A percentile compares a stretch with the other conserved stretches of the same genome.
These are phyloP conservation scores for Therioaphis trifolii DNA, from an alignment of 2,888 invertebrate species.

Conservation along the genomic window DNA sequence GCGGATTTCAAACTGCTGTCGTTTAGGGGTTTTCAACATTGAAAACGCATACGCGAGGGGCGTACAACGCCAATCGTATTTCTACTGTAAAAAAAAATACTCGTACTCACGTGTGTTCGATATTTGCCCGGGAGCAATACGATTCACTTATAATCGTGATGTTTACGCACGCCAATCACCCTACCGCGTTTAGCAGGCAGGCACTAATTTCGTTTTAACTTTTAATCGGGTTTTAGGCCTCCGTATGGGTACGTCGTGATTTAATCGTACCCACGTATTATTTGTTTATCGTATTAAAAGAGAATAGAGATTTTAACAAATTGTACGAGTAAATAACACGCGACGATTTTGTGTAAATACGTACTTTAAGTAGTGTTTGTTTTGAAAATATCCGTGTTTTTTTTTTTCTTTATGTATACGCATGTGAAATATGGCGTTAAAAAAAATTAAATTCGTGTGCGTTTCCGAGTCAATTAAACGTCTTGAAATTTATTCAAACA, in stretches of 20 bases:
- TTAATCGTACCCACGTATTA: too few relatives aligned
- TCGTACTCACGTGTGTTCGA: too few relatives aligned
- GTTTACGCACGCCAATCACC: too few relatives aligned
- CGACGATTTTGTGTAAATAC: background rate
- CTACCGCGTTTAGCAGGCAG: too few relatives aligned
- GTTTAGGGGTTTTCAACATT: too few relatives aligned
- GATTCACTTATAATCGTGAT: too few relatives aligned
- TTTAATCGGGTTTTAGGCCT: background rate
- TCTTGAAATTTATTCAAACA: background rate
- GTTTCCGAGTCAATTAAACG: background rate
- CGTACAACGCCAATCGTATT: too few relatives aligned
- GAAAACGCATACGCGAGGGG: too few relatives aligned
- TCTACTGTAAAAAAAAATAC: too few relatives aligned
- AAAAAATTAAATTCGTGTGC: background rate
- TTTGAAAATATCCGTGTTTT: background rate
- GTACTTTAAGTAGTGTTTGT: background rate
- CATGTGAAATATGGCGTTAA: background rate
- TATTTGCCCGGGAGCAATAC: too few relatives aligned
- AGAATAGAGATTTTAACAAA: background rate
- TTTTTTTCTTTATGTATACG: background rate
- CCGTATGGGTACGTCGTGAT: too few relatives aligned
- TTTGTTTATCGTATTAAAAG: background rate
- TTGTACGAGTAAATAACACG: background rate
- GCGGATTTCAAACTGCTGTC: too few relatives aligned
- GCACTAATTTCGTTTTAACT: background rate